These are phyloP conservation scores for Drosophila monieri DNA, from an alignment of 2,888 invertebrate genomes.

Conservation along the genomic window DNA sequence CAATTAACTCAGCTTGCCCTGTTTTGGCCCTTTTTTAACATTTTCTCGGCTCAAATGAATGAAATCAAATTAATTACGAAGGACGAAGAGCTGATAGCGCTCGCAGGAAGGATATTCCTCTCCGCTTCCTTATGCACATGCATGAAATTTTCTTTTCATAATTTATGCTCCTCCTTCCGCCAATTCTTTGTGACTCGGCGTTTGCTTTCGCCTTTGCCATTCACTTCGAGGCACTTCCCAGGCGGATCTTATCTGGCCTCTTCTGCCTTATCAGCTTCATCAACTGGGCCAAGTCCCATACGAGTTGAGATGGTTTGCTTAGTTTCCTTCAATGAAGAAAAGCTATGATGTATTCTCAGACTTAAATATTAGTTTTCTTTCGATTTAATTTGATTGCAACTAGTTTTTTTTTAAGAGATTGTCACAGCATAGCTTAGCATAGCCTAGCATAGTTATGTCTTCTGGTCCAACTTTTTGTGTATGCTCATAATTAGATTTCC, in stretches of 20 bases:
- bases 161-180: constrained; percentile 59
- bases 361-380: not conserved
- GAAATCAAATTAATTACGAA: constrained; percentile 75
- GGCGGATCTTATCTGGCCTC: constrained; percentile 52
- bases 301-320: not conserved
- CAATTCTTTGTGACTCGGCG: constrained; percentile 8
- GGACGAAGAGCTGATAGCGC: constrained; percentile 37
- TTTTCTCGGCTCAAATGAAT: constrained; percentile 69
- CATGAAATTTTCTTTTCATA: constrained; percentile 76
- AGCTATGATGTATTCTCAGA: not conserved
- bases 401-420: not conserved
- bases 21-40: constrained; percentile 37
- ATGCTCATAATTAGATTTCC: constrained; percentile 63
- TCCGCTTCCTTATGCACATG: constrained; percentile 64
- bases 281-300: constrained; percentile 43
- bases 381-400: not conserved
- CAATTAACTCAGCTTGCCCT: constrained; percentile 64
- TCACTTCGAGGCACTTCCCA: constrained; percentile 54
- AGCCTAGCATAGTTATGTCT: not conserved
- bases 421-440: not conserved
- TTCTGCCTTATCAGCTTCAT: constrained; percentile 71
- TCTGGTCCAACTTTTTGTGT: constrained; percentile 6
- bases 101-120: constrained; percentile 25
- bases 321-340: not conserved
- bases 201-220: constrained; percentile 31